Evolutionary conservation across 2,888 invertebrate species (phyloP).

Genomic region (Sarcophaga carnaria): DNA sequence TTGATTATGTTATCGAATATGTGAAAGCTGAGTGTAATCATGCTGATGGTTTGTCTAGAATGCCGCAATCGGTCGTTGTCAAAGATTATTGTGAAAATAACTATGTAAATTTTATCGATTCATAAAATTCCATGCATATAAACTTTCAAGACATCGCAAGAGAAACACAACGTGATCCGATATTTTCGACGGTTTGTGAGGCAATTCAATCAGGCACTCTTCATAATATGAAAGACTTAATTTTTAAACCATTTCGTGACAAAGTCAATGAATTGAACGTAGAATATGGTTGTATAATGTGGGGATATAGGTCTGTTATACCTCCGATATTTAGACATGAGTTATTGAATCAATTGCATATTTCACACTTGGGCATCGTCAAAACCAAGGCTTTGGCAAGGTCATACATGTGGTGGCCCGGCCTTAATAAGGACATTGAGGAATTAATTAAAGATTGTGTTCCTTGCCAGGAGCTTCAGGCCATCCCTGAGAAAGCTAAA

Average conservation of each 20-base stretch:
- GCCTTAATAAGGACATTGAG: conserved; percentile 27
- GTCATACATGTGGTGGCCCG: conserved; percentile 49
- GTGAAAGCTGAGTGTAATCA: conserved; percentile 55
- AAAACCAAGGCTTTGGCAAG: conserved; percentile 36
- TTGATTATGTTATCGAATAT: conserved; percentile 52
- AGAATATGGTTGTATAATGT: conserved; percentile 1
- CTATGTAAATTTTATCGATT: conserved; percentile 45
- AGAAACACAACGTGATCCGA: conserved; percentile 36
- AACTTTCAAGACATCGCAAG: conserved; percentile 55
- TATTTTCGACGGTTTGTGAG: conserved; percentile 34
- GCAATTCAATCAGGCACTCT: background rate
- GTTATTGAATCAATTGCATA: conserved; percentile 31
- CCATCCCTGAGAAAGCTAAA: conserved; percentile 27
- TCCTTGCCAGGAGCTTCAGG: conserved; percentile 35
- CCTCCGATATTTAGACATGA: conserved; percentile 32
- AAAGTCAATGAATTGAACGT: background rate
- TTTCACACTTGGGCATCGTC: conserved; percentile 27
- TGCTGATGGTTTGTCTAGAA: conserved; percentile 47
- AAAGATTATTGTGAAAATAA: conserved; percentile 15
- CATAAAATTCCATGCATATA: conserved; percentile 34
- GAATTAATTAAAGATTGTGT: conserved; percentile 20
- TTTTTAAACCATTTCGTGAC: background rate
- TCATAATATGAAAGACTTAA: background rate
- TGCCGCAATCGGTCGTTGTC: conserved; percentile 25
- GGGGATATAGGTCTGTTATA: conserved; percentile 42